Evolutionary conservation across 2,113 vertebrate genomes (phyloP), one percentile per base, ranked within the genome.

Genomic region (Paracanthobrama guichenoti): DNA sequence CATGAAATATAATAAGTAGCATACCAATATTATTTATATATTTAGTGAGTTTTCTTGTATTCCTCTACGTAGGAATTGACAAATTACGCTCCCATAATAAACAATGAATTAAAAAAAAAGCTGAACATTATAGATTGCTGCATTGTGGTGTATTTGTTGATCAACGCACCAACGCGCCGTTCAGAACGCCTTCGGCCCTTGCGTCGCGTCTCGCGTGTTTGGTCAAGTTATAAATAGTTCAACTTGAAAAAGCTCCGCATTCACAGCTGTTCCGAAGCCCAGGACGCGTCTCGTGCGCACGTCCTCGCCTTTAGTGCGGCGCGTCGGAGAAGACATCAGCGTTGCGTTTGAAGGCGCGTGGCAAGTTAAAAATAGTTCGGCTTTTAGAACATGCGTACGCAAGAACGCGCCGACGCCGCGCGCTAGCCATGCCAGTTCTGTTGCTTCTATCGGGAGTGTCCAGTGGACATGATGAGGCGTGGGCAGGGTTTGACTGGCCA

Each of bases 401-500:
- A 1, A 39, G 20, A 53, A 53, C 50, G 50, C 50, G 1, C 13
- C 3, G 13, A 26, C 22, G 35, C 24, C 4, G 22, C 55, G 76
- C 35, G 22, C 35, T n/a, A 5, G 3, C 76, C 6, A 13, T 26
- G 9, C 7, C 9, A 13, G 12, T 26, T 46, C 44, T 2, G 42
- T 46, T 24, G n/a, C 12, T 14, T 44, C 13, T 46, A 14, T 1
- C 69, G n/a, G 4, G 8, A 26, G 76, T 57, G 35, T 50, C 22
- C 20, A 24, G 78, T 42, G 31, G 24, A n/a, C 20, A 39, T 57
- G 28, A 88, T 92, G 89, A 89, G 92, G 91, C 91, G 88, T 87
- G 88, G 85, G 86, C 88, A 88, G 83, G 86, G 87, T 91, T 90
- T 88, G 91, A 90, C 90, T 76, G 91, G 92, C 88, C 91, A 91